Percentiles rank a stretch among this genome's conserved stretches.
These are phyloP conservation scores for Aquatica leii DNA, from an alignment of 2,888 invertebrate genomes.

Conservation along the genomic window DNA sequence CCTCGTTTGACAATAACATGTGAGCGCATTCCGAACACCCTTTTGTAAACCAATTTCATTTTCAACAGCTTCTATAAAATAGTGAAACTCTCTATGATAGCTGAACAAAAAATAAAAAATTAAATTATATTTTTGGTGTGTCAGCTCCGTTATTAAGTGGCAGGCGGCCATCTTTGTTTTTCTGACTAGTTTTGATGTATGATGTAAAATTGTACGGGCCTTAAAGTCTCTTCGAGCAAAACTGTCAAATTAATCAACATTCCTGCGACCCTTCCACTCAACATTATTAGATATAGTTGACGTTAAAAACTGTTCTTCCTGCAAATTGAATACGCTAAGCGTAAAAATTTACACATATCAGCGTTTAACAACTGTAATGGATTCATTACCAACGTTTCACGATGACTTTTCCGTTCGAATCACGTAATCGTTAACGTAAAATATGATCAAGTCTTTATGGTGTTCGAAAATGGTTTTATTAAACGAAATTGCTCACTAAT, in stretches of 20 bases:
- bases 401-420: too few species aligned
- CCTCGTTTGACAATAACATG: constrained; percentile 48
- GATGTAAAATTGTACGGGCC: constrained; percentile 53
- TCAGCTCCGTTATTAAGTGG: constrained; percentile 57
- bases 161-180: constrained; percentile 55
- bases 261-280: constrained; percentile 48
- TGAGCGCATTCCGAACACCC: constrained; percentile 31
- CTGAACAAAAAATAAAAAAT: constrained; percentile 54
- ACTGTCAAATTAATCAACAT: constrained; percentile 57
- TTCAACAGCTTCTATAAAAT: constrained; percentile 33
- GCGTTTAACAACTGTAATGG: neutral
- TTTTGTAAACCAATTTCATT: constrained; percentile 18
- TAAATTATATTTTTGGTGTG: constrained; percentile 58
- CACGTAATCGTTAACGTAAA: too few species aligned
- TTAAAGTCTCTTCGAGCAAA: constrained; percentile 52
- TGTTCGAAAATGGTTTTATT: too few species aligned
- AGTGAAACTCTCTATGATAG: constrained; percentile 37
- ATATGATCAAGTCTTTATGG: too few species aligned
- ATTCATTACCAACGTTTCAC: too few species aligned
- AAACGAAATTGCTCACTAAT: too few species aligned
- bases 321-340: constrained; percentile 27
- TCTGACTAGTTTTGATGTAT: constrained; percentile 53
- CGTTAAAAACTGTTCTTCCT: constrained; percentile 32
- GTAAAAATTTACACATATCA: neutral
- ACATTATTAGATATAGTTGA: constrained; percentile 52